Conservation (phyloP, 2,888 invertebrate genomes). For the Drosophila pseudotalamancana region DNA sequence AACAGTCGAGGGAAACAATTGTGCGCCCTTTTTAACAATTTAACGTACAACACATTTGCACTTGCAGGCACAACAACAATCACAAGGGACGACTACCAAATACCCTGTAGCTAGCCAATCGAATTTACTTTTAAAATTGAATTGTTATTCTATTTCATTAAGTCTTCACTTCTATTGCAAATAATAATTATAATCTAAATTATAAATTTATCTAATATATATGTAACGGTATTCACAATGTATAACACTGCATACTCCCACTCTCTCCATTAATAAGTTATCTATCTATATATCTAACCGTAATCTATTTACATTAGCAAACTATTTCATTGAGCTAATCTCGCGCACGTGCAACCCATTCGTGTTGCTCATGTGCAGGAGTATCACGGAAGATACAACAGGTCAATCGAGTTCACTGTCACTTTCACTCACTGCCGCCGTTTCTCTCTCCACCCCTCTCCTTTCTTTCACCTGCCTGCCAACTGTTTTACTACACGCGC, state of each 20-base stretch:
- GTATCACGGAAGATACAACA: slow-evolving; percentile 51
- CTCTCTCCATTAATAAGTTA: too few species aligned
- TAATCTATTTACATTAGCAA: not conserved
- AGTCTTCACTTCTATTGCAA: too few species aligned
- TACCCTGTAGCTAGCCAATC: slow-evolving; percentile 3
- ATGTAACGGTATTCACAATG: too few species aligned
- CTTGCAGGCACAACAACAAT: not conserved
- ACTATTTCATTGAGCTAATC: not conserved
- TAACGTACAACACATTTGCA: slow-evolving; percentile 5
- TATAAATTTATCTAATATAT: too few species aligned
- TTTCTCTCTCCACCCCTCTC: not conserved
- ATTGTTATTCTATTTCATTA: too few species aligned
- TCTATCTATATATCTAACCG: not conserved
- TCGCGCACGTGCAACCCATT: not conserved
- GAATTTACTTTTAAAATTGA: too few species aligned
- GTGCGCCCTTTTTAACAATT: slow-evolving; percentile 34
- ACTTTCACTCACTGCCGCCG: slow-evolving; percentile 76
- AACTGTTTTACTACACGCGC: not conserved
- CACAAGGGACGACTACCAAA: not conserved
- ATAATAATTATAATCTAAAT: too few species aligned
- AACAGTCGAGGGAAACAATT: slow-evolving; percentile 1
- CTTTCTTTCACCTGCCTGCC: not conserved
- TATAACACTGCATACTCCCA: too few species aligned
- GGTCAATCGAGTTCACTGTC: slow-evolving; percentile 84
- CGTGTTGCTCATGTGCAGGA: not conserved